Evolutionary conservation across 2,888 invertebrate genomes (phyloP).

Genomic region (Eumerus sabulonum): DNA sequence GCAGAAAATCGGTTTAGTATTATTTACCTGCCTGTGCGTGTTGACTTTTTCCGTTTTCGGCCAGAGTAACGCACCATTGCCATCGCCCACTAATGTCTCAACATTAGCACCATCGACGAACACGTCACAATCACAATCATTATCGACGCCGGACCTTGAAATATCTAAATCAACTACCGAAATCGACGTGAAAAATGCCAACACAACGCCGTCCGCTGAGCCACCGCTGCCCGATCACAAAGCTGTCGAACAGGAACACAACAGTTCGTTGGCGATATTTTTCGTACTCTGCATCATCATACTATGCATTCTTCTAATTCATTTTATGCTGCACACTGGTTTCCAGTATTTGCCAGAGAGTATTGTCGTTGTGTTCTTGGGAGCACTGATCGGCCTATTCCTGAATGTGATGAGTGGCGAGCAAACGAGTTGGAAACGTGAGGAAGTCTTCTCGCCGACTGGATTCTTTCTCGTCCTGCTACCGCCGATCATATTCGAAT

Average conservation of each 20-base stretch:
- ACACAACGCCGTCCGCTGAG: constrained; percentile 83
- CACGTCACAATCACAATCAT: constrained; percentile 25
- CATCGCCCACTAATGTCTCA: constrained; percentile 35
- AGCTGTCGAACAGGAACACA: constrained; percentile 96
- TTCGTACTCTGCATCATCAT: constrained; percentile 97
- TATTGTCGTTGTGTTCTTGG: constrained; percentile 96
- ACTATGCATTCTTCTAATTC: constrained; percentile 95
- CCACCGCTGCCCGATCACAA: constrained; percentile 92
- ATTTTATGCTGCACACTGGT: constrained; percentile 95
- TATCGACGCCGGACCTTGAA: constrained; percentile 1
- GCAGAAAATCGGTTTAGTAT: constrained; percentile 15
- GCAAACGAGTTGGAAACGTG: constrained; percentile 97
- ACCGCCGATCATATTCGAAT: constrained; percentile 99
- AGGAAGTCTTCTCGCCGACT: constrained; percentile 98
- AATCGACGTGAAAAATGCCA: constrained; percentile 30
- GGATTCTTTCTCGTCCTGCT: constrained; percentile 97
- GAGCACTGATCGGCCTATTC: constrained; percentile 94
- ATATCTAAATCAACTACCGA: constrained; percentile 2
- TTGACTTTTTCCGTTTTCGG: constrained; percentile 9
- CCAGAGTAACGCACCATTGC: constrained; percentile 36
- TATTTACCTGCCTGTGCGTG: constrained; percentile 9
- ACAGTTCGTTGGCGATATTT: constrained; percentile 98
- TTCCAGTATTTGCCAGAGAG: constrained; percentile 98
- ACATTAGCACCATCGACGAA: constrained; percentile 30
- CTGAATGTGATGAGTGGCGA: constrained; percentile 91